Base-by-base conservation (phyloP, 1,140 invertebrate genomes). In the Panonychus citri region DNA sequence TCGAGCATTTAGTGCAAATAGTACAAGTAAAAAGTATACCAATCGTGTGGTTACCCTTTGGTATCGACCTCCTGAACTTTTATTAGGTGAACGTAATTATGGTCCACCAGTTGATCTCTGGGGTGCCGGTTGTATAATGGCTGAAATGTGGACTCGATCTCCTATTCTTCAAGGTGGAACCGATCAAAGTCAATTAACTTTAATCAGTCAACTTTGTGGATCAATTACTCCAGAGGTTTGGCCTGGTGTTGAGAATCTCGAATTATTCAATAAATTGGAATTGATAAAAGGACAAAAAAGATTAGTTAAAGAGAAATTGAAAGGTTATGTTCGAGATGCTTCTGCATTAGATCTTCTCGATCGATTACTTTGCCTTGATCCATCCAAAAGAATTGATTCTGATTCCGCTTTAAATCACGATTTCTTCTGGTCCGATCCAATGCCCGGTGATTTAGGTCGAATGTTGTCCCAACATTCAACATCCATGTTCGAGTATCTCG, bases 381-480 rank as follows among this genome's bases (percentile, higher is more conserved):
- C 94, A 0, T 77, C 78, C 1, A 90, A 91, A 68, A 72, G 95
- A 61, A 80, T 80, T 30, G 85, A 95, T 68, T 81, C 88, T 0
- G 90, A 97, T 66, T 81, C 81, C 1, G 91, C 91, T 0, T 67
- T 98, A 1, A 93, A 95, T 73, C 90, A 97, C 64, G 89, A 95
- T 65, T 97, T 97, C 68, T 98, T 97, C 68, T 97, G 89, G 87
- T 86, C 81, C 1, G 89, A 94, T 67, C 93, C 94, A 28, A 84
- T 91, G 80, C 89, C 90, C 0, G 81, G 79, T 65, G 87, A 93
- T 66, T 71, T 95, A 1, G 82, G 78, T 27, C 85, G 84, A 72
- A 94, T 94, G 87, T 70, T 96, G 49, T 85, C 85, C 0, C 84
- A 90, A 64, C 87, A 93, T 66, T 81, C 80, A 0, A 86, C 88